Evolutionary conservation across 2,797 vertebrate genomes (phyloP).

Genomic region (Tauraco hartlaubi): DNA sequence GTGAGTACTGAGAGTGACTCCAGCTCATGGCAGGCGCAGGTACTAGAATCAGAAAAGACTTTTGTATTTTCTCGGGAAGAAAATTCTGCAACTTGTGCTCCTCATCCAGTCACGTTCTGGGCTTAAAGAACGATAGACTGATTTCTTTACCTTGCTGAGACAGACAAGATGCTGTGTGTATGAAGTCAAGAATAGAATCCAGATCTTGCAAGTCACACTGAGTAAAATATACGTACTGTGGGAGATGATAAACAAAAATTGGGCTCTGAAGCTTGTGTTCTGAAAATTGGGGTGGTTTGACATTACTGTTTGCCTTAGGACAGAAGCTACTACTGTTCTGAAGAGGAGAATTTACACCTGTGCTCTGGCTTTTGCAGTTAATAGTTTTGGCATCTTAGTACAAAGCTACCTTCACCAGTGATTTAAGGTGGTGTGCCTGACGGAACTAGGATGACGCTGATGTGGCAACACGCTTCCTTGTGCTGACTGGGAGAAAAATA

Average conservation of each 20-base stretch:
- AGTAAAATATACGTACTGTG: background rate
- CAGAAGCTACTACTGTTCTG: background rate
- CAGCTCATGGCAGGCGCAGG: background rate
- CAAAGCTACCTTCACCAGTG: background rate
- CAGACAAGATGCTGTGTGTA: background rate
- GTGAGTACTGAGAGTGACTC: background rate
- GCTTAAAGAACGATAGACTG: background rate
- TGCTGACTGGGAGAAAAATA: background rate
- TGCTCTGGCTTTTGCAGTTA: background rate
- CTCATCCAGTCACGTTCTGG: background rate
- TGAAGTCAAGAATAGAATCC: background rate
- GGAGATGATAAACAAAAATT: background rate
- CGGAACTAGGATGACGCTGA: background rate
- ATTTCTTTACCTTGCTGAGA: background rate
- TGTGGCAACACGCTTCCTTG: background rate
- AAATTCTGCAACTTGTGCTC: background rate
- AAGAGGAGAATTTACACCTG: background rate
- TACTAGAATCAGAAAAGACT: background rate
- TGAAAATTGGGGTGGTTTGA: background rate
- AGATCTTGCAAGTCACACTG: background rate
- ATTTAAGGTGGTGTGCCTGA: background rate
- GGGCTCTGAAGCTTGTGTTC: background rate
- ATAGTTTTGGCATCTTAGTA: background rate
- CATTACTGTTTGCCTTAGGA: background rate
- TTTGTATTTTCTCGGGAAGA: background rate